phyloP scores from a whole-genome alignment of 2,797 vertebrate species.

The Paratrypauchen microcephalus region DNA sequence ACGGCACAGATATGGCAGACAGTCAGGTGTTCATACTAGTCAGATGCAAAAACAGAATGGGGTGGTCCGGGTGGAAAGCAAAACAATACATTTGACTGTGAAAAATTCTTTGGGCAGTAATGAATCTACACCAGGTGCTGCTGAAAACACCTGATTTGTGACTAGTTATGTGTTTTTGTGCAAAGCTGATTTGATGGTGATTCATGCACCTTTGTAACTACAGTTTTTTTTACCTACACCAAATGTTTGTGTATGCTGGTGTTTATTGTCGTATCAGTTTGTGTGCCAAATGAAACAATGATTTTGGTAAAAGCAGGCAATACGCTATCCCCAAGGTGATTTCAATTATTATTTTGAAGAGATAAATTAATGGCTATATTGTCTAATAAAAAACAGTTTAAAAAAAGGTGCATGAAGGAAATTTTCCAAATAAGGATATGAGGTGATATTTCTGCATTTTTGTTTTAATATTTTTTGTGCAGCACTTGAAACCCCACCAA shows the following conservation, averaged over 20 bases:
- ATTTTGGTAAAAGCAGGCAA: no score
- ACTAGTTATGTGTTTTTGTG: neutral
- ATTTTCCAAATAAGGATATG: no score
- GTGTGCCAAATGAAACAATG: no score
- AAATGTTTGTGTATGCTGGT: neutral
- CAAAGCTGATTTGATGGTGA: neutral
- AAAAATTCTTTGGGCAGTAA: neutral
- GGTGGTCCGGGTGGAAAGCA: neutral
- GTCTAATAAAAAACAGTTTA: no score
- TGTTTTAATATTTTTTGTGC: no score
- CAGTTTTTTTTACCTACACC: no score
- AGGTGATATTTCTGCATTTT: neutral
- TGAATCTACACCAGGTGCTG: neutral
- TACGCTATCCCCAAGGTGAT: no score
- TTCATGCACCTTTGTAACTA: no score
- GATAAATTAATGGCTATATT: no score
- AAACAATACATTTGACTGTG: neutral
- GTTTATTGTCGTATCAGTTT: neutral
- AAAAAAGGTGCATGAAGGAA: no score
- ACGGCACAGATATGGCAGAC: conserved; percentile 11
- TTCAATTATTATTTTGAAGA: no score
- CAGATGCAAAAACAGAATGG: conserved; percentile 8
- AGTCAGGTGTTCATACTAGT: conserved; percentile 8
- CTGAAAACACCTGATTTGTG: neutral
- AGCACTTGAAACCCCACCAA: no score